phyloP scores from a whole-genome alignment of 2,113 vertebrate genomes.

The Apaloderma vittatum region DNA sequence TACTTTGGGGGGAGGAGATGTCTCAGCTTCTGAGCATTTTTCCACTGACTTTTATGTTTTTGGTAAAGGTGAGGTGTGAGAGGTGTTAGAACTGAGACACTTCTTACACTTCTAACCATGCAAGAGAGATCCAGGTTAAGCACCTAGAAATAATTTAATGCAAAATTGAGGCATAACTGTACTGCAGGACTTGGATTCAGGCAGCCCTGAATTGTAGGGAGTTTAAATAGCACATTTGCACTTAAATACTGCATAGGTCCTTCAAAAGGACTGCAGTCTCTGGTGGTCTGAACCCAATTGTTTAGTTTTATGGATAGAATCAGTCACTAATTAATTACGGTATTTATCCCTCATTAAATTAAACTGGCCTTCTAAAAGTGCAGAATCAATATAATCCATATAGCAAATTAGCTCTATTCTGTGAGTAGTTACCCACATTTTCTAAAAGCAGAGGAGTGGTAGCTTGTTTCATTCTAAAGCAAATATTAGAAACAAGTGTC shows the following conservation, averaged over 20 bases:
- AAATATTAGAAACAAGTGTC: neutral
- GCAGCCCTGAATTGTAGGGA: neutral
- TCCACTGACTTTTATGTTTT: neutral
- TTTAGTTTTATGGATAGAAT: conserved; percentile 27
- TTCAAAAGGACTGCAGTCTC: neutral
- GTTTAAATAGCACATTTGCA: neutral
- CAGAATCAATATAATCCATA: conserved; percentile 10
- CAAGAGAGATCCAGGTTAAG: neutral
- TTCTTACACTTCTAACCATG: neutral
- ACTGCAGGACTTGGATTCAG: neutral
- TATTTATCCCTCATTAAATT: conserved; percentile 39
- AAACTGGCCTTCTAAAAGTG: neutral
- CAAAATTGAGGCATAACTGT: neutral
- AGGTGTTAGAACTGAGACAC: neutral
- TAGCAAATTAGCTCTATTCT: conserved; percentile 28
- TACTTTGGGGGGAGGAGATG: neutral
- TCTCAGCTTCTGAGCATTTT: neutral
- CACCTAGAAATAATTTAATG: neutral
- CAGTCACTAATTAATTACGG: conserved; percentile 1
- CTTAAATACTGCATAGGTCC: neutral
- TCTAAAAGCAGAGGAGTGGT: neutral
- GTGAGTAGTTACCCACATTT: neutral
- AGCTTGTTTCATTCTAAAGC: neutral
- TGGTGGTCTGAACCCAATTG: neutral
- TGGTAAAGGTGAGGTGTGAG: neutral